A percentile compares a stretch with the other conserved stretches of the same genome.
These are phyloP conservation scores for Epicampocera succincta DNA, from an alignment of 2,888 invertebrate genomes.

Conservation along the genomic window DNA sequence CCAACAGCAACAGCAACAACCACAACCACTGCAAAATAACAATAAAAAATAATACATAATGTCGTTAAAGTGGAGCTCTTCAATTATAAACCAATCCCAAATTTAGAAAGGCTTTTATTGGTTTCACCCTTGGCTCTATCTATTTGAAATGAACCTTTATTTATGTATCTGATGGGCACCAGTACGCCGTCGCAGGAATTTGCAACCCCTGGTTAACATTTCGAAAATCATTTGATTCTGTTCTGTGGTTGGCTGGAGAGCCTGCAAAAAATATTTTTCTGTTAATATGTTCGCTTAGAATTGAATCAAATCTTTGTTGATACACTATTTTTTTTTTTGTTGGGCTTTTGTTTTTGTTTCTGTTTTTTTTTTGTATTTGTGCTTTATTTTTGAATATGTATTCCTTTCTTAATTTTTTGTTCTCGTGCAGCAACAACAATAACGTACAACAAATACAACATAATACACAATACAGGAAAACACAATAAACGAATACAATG, in stretches of 20 bases:
- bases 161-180: slow-evolving; percentile 66
- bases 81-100: slow-evolving; percentile 80
- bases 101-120: slow-evolving; percentile 79
- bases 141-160: slow-evolving; percentile 61
- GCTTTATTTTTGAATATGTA: neutral
- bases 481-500: slow-evolving; percentile 62
- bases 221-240: slow-evolving; percentile 65
- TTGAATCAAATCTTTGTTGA: slow-evolving; percentile 69
- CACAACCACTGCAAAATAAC: slow-evolving; percentile 61
- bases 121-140: slow-evolving; percentile 77
- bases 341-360: neutral
- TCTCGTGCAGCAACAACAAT: slow-evolving; percentile 41
- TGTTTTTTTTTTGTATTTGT: slow-evolving; percentile 7
- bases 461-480: slow-evolving; percentile 57
- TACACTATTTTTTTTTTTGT: slow-evolving; percentile 29
- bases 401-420: neutral
- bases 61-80: slow-evolving; percentile 76
- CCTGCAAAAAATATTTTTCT: slow-evolving; percentile 75
- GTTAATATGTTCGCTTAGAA: slow-evolving; percentile 68
- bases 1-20: neutral
- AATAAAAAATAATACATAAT: slow-evolving; percentile 73
- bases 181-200: slow-evolving; percentile 72
- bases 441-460: slow-evolving; percentile 24
- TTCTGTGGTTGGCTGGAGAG: slow-evolving; percentile 78
- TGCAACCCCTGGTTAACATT: slow-evolving; percentile 69